Conservation (phyloP, 2,113 vertebrate genomes). For the Telmatochromis sp. region DNA sequence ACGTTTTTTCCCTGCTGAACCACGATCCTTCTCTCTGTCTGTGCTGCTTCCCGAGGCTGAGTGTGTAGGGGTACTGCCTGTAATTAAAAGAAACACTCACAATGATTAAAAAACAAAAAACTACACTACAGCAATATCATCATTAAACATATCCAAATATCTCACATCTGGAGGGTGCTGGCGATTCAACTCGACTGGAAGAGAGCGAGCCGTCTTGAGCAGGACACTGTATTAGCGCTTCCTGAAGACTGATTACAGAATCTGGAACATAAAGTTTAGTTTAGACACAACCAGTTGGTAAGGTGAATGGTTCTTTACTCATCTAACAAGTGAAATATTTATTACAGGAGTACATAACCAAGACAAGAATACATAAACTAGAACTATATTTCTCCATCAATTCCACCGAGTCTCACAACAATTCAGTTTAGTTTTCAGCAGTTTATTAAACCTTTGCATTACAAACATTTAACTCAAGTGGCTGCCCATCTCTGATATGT, state of each 20-base stretch:
- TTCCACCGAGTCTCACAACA: neutral
- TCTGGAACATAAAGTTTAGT: constrained; percentile 62
- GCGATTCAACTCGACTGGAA: constrained; percentile 61
- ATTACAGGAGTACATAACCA: neutral
- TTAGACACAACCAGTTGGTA: neutral
- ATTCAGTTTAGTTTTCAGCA: neutral
- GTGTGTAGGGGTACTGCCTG: constrained; percentile 68
- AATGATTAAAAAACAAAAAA: neutral
- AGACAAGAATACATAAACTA: neutral
- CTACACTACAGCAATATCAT: neutral
- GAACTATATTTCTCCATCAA: neutral
- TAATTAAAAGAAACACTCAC: neutral
- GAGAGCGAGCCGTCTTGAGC: constrained; percentile 70
- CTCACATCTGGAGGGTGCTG: constrained; percentile 73
- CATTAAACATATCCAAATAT: neutral
- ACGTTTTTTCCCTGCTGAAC: constrained; percentile 52
- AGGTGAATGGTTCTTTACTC: neutral
- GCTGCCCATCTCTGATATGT: neutral
- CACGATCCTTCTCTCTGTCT: constrained; percentile 66
- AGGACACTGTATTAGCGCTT: constrained; percentile 68
- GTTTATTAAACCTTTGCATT: neutral
- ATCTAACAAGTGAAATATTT: neutral
- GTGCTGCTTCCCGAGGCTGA: constrained; percentile 36
- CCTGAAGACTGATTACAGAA: constrained; percentile 83
- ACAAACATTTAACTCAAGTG: neutral